These are phyloP conservation scores for Theocolax elegans DNA, from an alignment of 1,140 invertebrate genomes.

Conservation along the genomic window DNA sequence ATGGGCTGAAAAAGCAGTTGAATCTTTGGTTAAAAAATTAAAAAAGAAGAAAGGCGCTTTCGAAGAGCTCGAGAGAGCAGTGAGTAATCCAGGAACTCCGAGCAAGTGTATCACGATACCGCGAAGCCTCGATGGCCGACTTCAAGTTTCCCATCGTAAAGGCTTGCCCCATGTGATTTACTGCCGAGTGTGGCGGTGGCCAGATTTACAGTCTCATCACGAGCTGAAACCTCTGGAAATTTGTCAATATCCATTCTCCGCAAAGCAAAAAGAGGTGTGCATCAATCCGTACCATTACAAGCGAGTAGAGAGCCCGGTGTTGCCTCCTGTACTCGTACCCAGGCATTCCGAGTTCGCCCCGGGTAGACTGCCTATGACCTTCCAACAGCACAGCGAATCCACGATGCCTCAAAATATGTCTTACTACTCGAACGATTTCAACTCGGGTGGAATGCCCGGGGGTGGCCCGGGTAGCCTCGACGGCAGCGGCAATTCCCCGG, in stretches of 20 bases:
- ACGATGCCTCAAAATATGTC: constrained; percentile 96
- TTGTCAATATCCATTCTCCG: constrained; percentile 94
- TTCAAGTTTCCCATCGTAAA: constrained; percentile 96
- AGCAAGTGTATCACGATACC: constrained; percentile 99
- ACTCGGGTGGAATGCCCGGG: constrained; percentile 63
- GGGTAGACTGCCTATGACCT: constrained; percentile 86
- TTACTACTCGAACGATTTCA: constrained; percentile 84
- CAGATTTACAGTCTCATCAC: constrained; percentile 96
- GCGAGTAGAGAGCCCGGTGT: constrained; percentile 90
- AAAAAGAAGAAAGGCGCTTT: constrained; percentile 96
- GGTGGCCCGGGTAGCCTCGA: constrained; percentile 16
- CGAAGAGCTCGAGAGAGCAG: constrained; percentile 93
- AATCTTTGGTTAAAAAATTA: constrained; percentile 97
- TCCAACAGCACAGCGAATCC: constrained; percentile 88
- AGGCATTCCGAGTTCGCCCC: constrained; percentile 95
- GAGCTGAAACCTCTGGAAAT: constrained; percentile 94
- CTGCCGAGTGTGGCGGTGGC: constrained; percentile 98
- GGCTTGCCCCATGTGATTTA: constrained; percentile 98
- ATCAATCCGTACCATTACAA: constrained; percentile 99
- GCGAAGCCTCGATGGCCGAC: constrained; percentile 91
- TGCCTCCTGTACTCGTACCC: constrained; percentile 96
- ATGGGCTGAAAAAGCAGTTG: constrained; percentile 99
- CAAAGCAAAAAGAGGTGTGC: constrained; percentile 97
- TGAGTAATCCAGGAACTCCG: constrained; percentile 91
- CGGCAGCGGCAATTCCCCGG: constrained; percentile 19